Percentiles rank a stretch among this genome's conserved stretches.
These are phyloP conservation scores for Eristalis intricaria DNA, from an alignment of 2,888 invertebrate species.

Conservation along the genomic window DNA sequence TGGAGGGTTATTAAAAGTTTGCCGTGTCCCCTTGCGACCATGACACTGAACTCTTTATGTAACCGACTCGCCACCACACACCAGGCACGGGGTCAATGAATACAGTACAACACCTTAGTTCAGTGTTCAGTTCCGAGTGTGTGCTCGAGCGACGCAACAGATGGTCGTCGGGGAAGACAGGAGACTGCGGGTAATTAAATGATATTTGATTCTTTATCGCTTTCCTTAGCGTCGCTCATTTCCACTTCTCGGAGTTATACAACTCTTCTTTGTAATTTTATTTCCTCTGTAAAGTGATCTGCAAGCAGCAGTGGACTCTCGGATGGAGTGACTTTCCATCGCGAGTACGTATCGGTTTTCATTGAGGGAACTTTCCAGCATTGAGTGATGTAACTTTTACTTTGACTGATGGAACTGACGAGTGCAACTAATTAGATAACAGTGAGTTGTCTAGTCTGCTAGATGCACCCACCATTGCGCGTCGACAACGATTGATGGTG, in stretches of 20 bases:
- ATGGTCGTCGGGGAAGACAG: slow-evolving; percentile 12
- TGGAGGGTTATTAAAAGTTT: slow-evolving; percentile 5
- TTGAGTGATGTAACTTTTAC: neutral
- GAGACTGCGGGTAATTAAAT: slow-evolving; percentile 52
- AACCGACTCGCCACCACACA: neutral
- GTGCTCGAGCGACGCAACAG: neutral
- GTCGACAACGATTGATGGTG: neutral
- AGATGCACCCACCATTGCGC: neutral
- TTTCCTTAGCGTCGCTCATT: neutral
- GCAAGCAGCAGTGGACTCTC: slow-evolving; percentile 1
- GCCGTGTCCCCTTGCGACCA: slow-evolving; percentile 24
- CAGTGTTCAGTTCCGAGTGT: slow-evolving; percentile 1
- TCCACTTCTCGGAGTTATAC: slow-evolving; percentile 34
- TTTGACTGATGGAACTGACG: neutral
- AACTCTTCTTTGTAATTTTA: slow-evolving; percentile 13
- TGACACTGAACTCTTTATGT: slow-evolving; percentile 51
- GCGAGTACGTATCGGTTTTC: slow-evolving; percentile 38
- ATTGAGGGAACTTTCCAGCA: neutral
- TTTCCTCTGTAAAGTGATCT: slow-evolving; percentile 53
- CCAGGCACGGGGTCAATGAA: slow-evolving; percentile 39
- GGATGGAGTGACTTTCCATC: slow-evolving; percentile 51
- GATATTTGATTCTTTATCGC: slow-evolving; percentile 40
- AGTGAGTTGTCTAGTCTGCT: neutral
- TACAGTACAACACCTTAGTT: slow-evolving; percentile 50
- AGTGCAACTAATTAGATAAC: neutral